These are phyloP conservation scores for Apoda limacodes DNA, from an alignment of 2,888 invertebrate genomes.

Conservation along the genomic window DNA sequence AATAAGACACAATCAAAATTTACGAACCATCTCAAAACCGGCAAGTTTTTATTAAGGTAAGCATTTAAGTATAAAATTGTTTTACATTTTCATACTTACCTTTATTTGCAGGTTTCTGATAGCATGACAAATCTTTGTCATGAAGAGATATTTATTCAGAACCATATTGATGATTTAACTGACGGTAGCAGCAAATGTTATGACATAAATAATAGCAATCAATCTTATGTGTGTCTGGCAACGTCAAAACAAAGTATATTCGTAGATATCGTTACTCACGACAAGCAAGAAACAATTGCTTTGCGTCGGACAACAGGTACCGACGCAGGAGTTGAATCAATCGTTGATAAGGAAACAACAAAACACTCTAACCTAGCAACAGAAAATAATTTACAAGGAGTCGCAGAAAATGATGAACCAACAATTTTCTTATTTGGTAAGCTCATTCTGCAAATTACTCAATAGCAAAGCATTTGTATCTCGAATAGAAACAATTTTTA, in stretches of 20 bases:
- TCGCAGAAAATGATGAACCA: slow-evolving; percentile 31
- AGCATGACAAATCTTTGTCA: slow-evolving; percentile 38
- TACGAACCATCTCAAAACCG: slow-evolving; percentile 32
- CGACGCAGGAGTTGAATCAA: slow-evolving; percentile 25
- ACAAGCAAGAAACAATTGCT: slow-evolving; percentile 36
- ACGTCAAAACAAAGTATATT: slow-evolving; percentile 34
- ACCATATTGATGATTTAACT: slow-evolving; percentile 1
- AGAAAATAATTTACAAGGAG: too few relatives aligned
- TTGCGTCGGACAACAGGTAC: slow-evolving; percentile 39
- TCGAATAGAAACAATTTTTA: not conserved
- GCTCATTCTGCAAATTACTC: too few relatives aligned
- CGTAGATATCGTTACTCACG: slow-evolving; percentile 40
- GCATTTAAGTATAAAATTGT: not conserved
- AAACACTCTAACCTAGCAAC: too few relatives aligned
- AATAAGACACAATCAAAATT: slow-evolving; percentile 20
- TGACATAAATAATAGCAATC: slow-evolving; percentile 4
- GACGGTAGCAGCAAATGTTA: slow-evolving; percentile 7
- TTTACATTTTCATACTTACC: slow-evolving; percentile 1
- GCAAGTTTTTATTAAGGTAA: slow-evolving; percentile 23
- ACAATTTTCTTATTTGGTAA: slow-evolving; percentile 51
- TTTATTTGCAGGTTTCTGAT: slow-evolving; percentile 38
- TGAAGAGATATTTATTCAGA: slow-evolving; percentile 13
- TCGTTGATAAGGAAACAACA: slow-evolving; percentile 24
- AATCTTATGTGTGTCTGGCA: slow-evolving; percentile 22
- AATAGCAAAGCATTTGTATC: not conserved